Evolutionary conservation across 1,140 invertebrate genomes (phyloP).

Genomic region (Orussus abietinus): DNA sequence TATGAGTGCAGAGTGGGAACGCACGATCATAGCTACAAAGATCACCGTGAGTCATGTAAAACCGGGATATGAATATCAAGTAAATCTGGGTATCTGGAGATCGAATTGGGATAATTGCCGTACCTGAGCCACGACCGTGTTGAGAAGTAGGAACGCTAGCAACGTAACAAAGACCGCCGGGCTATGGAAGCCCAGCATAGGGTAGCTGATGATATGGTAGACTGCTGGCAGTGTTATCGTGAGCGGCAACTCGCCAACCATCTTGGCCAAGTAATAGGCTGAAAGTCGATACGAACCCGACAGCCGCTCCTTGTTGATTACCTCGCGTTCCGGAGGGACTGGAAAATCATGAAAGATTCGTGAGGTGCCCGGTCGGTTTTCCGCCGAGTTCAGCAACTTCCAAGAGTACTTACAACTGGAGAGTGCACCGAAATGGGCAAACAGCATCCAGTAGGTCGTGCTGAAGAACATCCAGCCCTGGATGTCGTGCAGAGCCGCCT

Average conservation of each 20-base stretch:
- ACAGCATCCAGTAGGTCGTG: conserved; percentile 84
- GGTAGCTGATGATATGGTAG: conserved; percentile 77
- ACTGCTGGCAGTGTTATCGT: conserved; percentile 74
- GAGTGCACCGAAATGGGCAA: conserved; percentile 76
- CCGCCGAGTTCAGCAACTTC: too few species aligned
- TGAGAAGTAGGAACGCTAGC: conserved; percentile 70
- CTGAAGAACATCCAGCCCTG: conserved; percentile 87
- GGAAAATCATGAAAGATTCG: conserved; percentile 24
- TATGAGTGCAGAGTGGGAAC: too few species aligned
- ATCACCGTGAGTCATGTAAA: too few species aligned
- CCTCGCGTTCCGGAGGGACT: conserved; percentile 80
- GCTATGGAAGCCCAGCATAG: conserved; percentile 67
- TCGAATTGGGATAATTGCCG: too few species aligned
- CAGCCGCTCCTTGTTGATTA: conserved; percentile 78
- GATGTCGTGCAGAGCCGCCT: conserved; percentile 73
- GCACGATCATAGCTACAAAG: too few species aligned
- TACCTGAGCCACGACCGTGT: conserved; percentile 74
- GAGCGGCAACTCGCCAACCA: conserved; percentile 77
- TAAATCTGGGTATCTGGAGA: too few species aligned
- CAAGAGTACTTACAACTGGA: conserved; percentile 65
- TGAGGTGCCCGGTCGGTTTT: too few species aligned
- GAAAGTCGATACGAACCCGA: conserved; percentile 80
- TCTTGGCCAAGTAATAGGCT: conserved; percentile 82
- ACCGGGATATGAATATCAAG: too few species aligned
- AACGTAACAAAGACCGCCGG: conserved; percentile 67